Conservation (phyloP, 2,888 invertebrate genomes). For the Gymnocheta viridis region DNA sequence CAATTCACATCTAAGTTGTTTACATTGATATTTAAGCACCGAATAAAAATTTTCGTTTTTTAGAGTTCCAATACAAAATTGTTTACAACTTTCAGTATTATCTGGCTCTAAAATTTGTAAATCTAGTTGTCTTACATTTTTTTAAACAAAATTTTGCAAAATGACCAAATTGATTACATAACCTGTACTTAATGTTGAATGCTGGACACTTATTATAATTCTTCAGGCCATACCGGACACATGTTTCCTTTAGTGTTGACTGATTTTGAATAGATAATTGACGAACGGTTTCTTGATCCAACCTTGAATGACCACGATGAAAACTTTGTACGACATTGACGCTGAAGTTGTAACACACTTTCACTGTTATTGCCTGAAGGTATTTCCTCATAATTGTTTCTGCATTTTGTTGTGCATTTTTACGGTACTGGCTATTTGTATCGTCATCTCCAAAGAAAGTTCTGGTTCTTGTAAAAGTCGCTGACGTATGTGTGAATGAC, state of each 20-base stretch:
- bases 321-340: not conserved
- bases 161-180: not conserved
- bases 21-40: not conserved
- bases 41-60: not conserved
- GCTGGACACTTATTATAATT: not conserved
- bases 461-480: conserved; percentile 48
- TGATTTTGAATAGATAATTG: not conserved
- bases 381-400: conserved; percentile 13
- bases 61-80: not conserved
- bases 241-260: not conserved
- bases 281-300: not conserved
- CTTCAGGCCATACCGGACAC: not conserved
- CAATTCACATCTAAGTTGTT: not conserved
- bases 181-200: not conserved
- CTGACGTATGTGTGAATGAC: conserved; percentile 38
- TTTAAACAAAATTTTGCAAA: conserved; percentile 7
- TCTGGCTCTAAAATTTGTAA: not conserved
- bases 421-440: conserved; percentile 33
- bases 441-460: conserved; percentile 27
- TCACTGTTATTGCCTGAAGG: too few relatives aligned
- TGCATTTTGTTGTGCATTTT: conserved; percentile 46
- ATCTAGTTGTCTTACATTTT: not conserved
- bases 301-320: not conserved
- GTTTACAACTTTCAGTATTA: not conserved
- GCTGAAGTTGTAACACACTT: too few relatives aligned